Conservation (phyloP, 2,888 invertebrate species). For the Falcaria lacertinaria region DNA sequence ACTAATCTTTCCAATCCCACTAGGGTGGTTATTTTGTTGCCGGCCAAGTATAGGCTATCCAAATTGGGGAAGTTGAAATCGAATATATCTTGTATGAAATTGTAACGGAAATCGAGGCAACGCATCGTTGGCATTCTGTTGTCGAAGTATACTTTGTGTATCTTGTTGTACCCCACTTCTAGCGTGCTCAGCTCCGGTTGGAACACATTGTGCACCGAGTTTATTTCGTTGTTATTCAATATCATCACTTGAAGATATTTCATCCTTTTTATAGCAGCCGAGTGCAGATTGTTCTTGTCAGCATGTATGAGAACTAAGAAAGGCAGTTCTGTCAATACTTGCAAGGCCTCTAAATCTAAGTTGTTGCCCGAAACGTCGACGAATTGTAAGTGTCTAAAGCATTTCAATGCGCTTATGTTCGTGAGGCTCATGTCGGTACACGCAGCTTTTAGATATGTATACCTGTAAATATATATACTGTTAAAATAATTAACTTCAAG, state of each 20-base stretch:
- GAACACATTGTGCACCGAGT: constrained; percentile 67
- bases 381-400: constrained; percentile 78
- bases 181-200: constrained; percentile 78
- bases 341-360: constrained; percentile 64
- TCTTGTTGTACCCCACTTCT: constrained; percentile 74
- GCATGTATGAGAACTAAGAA: constrained; percentile 79
- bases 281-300: constrained; percentile 72
- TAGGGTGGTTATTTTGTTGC: constrained; percentile 84
- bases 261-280: constrained; percentile 69
- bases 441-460: constrained; percentile 79
- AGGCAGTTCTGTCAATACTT: constrained; percentile 70
- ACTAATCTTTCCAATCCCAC: constrained; percentile 79
- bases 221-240: constrained; percentile 75
- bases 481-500: background rate
- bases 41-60: constrained; percentile 86
- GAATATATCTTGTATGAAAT: constrained; percentile 62
- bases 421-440: constrained; percentile 73
- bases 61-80: constrained; percentile 73
- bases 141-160: constrained; percentile 44
- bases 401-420: constrained; percentile 66
- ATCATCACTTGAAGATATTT: constrained; percentile 81
- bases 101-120: constrained; percentile 77
- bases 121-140: constrained; percentile 58
- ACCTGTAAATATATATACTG: constrained; percentile 44
- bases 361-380: constrained; percentile 79